These are phyloP conservation scores for Hyphantria cunea DNA, from an alignment of 1,140 invertebrate species.

Conservation along the genomic window DNA sequence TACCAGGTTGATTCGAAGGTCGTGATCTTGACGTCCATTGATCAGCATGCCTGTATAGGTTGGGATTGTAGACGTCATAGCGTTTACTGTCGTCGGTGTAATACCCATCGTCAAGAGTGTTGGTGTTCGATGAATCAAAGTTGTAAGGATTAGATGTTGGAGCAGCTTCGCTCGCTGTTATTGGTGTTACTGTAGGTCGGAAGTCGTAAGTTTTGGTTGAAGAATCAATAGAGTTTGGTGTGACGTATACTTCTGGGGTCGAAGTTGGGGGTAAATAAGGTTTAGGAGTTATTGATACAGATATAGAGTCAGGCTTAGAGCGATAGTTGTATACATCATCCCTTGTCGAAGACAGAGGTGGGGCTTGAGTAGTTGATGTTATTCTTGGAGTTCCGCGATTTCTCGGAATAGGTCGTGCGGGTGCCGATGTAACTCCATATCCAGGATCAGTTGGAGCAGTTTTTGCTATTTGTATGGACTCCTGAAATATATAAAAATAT, in stretches of 20 bases:
- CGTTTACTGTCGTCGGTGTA: conserved; percentile 60
- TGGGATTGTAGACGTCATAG: conserved; percentile 58
- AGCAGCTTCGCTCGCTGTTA: conserved; percentile 62
- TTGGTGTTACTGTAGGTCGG: conserved; percentile 70
- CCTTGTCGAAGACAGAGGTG: conserved; percentile 65
- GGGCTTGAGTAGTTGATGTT: conserved; percentile 55
- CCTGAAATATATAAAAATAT: conserved; percentile 57
- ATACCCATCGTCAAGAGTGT: conserved; percentile 67
- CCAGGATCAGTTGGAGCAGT: conserved; percentile 85
- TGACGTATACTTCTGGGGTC: conserved; percentile 71
- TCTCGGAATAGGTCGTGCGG: conserved; percentile 48
- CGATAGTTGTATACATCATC: conserved; percentile 17
- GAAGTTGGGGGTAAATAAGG: conserved; percentile 51
- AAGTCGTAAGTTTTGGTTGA: conserved; percentile 64
- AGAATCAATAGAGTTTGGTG: conserved; percentile 76
- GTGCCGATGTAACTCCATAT: conserved; percentile 82
- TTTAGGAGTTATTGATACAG: conserved; percentile 51
- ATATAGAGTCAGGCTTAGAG: conserved; percentile 54
- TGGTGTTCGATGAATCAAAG: conserved; percentile 65
- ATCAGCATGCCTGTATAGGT: conserved; percentile 60
- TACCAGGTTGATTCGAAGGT: conserved; percentile 22
- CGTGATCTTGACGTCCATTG: conserved; percentile 56
- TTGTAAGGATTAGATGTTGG: conserved; percentile 56
- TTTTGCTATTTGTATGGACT: conserved; percentile 88
- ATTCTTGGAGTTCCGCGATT: conserved; percentile 56